These are phyloP conservation scores for Agrochola circellaris DNA, from an alignment of 2,888 invertebrate genomes.

Conservation along the genomic window DNA sequence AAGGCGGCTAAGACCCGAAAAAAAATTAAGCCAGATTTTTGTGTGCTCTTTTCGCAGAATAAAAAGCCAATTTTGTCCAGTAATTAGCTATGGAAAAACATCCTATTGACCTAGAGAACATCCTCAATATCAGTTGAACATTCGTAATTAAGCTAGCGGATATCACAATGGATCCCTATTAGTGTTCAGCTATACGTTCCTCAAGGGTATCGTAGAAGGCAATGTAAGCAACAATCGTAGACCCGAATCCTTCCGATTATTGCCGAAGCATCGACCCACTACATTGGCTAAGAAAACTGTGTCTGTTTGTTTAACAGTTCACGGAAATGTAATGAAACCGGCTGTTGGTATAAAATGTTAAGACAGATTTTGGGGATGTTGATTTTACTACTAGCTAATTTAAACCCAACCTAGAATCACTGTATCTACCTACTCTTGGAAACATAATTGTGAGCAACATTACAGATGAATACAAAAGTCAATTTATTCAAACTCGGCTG, in stretches of 20 bases:
- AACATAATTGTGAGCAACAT: not conserved
- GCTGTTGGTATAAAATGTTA: slow-evolving; percentile 47
- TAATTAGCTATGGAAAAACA: slow-evolving; percentile 44
- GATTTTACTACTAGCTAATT: slow-evolving; percentile 12
- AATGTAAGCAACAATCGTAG: slow-evolving; percentile 57
- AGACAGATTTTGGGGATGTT: slow-evolving; percentile 29
- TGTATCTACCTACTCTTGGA: not conserved
- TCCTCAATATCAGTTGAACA: slow-evolving; percentile 67
- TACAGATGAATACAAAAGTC: too few relatives aligned
- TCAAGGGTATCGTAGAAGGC: slow-evolving; percentile 76
- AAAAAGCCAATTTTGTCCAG: slow-evolving; percentile 3
- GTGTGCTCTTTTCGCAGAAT: not conserved
- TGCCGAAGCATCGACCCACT: slow-evolving; percentile 52
- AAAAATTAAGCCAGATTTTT: not conserved
- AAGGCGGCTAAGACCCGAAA: too few relatives aligned
- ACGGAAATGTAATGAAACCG: slow-evolving; percentile 43
- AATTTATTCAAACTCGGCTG: too few relatives aligned
- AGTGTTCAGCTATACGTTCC: slow-evolving; percentile 78
- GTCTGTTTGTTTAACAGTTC: slow-evolving; percentile 38
- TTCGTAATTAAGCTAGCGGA: slow-evolving; percentile 74
- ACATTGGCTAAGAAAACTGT: slow-evolving; percentile 53
- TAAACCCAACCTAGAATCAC: slow-evolving; percentile 6
- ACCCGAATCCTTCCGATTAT: slow-evolving; percentile 62
- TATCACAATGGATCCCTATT: slow-evolving; percentile 85
- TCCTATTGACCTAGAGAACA: slow-evolving; percentile 55